These are phyloP conservation scores for pig (Sus scrofa) DNA, from an alignment of 2,113 vertebrate species.

Conservation along the genomic window T2T-Sscrofa CM000819.6:101206501-101207000, in stretches of 20 bases:
- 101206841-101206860: not conserved
- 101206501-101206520: conserved; percentile 61
- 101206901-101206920: not conserved
- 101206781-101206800: not conserved
- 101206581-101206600: not conserved
- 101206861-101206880: not conserved
- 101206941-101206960: not conserved
- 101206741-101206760: conserved; percentile 43
- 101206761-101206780: conserved; percentile 43
- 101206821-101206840: not conserved
- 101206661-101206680: conserved; percentile 60
- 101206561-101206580: conserved; percentile 23
- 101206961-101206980: not conserved
- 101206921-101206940: not conserved
- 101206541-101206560: conserved; percentile 42
- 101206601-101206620: conserved; percentile 63
- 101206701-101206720: conserved; percentile 58
- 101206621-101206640: not conserved
- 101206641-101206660: conserved; percentile 26
- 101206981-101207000: not conserved
- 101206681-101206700: conserved; percentile 64
- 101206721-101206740: conserved; percentile 59
- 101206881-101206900: not conserved
- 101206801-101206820: not conserved
- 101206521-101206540: conserved; percentile 63